Conservation (phyloP, 2,113 vertebrate species). For the Ceyx melanurus region DNA sequence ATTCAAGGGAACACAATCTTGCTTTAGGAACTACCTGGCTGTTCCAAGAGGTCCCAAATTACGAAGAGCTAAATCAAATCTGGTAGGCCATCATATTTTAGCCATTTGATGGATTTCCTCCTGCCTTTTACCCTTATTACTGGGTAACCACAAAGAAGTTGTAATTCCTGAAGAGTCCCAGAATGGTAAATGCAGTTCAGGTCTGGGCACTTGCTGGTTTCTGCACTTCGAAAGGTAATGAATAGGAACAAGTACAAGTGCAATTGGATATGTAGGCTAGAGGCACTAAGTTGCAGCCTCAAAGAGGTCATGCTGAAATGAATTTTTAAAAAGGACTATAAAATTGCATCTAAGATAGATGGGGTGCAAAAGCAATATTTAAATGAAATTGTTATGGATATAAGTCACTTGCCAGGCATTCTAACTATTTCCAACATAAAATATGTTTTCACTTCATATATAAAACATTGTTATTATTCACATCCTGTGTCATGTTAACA, state of each 20-base stretch:
- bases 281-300: conserved; percentile 82
- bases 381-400: conserved; percentile 90
- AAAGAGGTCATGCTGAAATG: conserved; percentile 91
- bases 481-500: conserved; percentile 80
- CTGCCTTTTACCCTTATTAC: conserved; percentile 63
- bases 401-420: conserved; percentile 83
- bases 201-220: conserved; percentile 71
- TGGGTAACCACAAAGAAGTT: conserved; percentile 42
- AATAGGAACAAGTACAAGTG: conserved; percentile 85
- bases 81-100: conserved; percentile 33
- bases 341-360: conserved; percentile 92
- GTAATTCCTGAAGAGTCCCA: conserved; percentile 73
- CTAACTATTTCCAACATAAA: conserved; percentile 84
- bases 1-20: conserved; percentile 1
- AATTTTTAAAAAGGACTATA: conserved; percentile 91
- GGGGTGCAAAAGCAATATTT: conserved; percentile 91
- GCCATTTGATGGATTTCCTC: conserved; percentile 61
- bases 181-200: conserved; percentile 80
- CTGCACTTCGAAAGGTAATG: conserved; percentile 86
- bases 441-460: conserved; percentile 86
- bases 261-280: conserved; percentile 86
- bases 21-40: conserved; percentile 42
- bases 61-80: conserved; percentile 57
- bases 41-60: conserved; percentile 45
- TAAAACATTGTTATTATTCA: conserved; percentile 88